These are phyloP conservation scores for Neotragus moschatus DNA, from an alignment of 2,113 vertebrate species.

Conservation along the genomic window DNA sequence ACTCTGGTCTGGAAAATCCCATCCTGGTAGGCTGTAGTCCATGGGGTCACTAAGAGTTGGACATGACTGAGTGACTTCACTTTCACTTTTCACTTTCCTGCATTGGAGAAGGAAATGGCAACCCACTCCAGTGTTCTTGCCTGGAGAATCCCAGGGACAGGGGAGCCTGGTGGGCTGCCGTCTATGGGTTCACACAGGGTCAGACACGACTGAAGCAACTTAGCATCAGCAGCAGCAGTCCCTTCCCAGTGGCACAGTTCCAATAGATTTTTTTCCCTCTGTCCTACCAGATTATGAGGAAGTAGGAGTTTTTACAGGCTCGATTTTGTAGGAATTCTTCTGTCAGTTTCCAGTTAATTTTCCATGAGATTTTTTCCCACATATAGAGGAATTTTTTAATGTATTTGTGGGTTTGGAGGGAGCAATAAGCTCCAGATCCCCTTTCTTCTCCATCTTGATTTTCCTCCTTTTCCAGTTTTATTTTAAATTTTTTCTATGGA, in stretches of 20 bases:
- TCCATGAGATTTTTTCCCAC: background rate
- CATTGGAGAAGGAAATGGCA: background rate
- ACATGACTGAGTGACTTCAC: background rate
- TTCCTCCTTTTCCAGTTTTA: background rate
- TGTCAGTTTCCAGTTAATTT: background rate
- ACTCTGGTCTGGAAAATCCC: background rate
- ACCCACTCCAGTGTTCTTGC: background rate
- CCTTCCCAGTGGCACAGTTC: background rate
- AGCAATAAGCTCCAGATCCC: background rate
- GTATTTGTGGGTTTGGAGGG: background rate
- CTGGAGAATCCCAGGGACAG: background rate
- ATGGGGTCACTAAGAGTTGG: background rate
- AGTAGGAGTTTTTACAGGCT: background rate
- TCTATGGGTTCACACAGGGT: background rate
- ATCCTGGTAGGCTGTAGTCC: background rate
- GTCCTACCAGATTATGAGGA: background rate
- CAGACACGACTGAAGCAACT: rapidly evolving
- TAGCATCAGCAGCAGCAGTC: background rate
- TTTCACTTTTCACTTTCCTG: background rate
- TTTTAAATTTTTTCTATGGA: background rate
- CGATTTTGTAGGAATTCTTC: background rate
- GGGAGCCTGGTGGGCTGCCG: background rate
- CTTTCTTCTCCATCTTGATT: background rate
- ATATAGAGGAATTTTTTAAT: background rate
- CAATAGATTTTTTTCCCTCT: rapidly evolving